phyloP scores from a whole-genome alignment of 2,888 invertebrate genomes.

The Tachina lurida region DNA sequence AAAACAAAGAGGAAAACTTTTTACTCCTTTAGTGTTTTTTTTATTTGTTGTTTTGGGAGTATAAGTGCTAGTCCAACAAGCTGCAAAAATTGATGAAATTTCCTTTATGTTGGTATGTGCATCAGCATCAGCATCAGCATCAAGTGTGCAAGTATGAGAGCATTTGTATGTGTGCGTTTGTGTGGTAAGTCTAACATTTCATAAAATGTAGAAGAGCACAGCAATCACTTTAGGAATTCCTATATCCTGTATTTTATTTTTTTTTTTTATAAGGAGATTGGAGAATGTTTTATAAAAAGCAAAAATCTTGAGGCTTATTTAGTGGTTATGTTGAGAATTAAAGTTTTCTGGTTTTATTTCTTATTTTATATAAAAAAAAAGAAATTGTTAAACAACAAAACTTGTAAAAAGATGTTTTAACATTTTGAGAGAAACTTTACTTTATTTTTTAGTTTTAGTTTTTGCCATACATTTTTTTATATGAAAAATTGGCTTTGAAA shows the following conservation, averaged over 20 bases:
- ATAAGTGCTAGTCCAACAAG: constrained; percentile 36
- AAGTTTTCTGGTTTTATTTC: constrained; percentile 49
- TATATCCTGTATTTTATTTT: constrained; percentile 24
- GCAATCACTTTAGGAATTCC: constrained; percentile 50
- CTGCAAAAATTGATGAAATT: constrained; percentile 55
- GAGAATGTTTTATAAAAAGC: constrained; percentile 39
- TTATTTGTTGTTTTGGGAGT: neutral
- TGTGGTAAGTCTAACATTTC: constrained; percentile 28
- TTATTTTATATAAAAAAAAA: constrained; percentile 8
- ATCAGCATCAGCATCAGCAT: neutral
- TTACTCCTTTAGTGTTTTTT: constrained; percentile 16
- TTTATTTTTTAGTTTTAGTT: too few relatives aligned
- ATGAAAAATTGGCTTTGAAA: constrained; percentile 26
- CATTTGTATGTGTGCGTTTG: neutral
- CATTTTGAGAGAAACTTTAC: constrained; percentile 50
- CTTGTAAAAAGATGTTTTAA: constrained; percentile 49
- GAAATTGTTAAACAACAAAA: constrained; percentile 58
- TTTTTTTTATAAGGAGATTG: constrained; percentile 36
- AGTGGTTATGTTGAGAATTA: constrained; percentile 58
- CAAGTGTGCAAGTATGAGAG: neutral
- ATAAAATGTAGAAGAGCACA: constrained; percentile 39
- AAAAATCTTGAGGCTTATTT: constrained; percentile 62
- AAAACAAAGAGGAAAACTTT: constrained; percentile 3
- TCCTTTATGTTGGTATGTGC: constrained; percentile 17
- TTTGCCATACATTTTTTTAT: constrained; percentile 42